Evolutionary conservation across 2,888 invertebrate species (phyloP), one percentile per base, ranked within the genome.

Genomic region (Xylophagus ater): DNA sequence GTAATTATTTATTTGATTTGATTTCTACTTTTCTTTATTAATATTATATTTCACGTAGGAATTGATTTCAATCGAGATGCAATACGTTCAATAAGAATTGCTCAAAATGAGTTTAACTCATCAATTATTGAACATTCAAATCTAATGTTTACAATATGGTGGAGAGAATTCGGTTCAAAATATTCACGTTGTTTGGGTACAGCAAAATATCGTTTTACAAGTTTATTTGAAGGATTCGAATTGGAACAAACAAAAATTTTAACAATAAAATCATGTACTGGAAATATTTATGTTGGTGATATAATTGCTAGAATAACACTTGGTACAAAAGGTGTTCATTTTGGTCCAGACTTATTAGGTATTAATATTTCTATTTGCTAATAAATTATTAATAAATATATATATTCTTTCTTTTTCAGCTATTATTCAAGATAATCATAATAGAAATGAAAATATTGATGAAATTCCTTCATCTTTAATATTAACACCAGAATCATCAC

Each of bases 331-430:
- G 56, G 57, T 48, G 51, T 65, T 33, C 66, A 70, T 51, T 71
- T 70, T 54, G 71, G 69, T 25, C 65, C 62, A 51, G 64, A 70
- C 47, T 68, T 68, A 51, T 51, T 69, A 45, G 66, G 66, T 40
- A 14, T 17, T 20, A 13, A 13, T 2, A 2, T 23, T 23, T 23
- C 9, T n/a, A 3, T 23, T 23, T 23, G 23, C 23, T 23, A 23
- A 2, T 23, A n/a, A 23, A 8, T 23, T 23, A 8, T 23, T 23
- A 23, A 23, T 23, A 9, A n/a, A n/a, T n/a, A n/a, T n/a, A n/a
- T n/a, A n/a, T n/a, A n/a, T n/a, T n/a, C n/a, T n/a, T n/a, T n/a
- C n/a, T n/a, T n/a, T n/a, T n/a, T n/a, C n/a, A n/a, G n/a, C n/a
- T n/a, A n/a, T n/a, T n/a, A n/a, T n/a, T n/a, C n/a, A n/a, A 23